These are phyloP conservation scores for Jacana jacana DNA, from an alignment of 2,113 vertebrate species.

Conservation along the genomic window DNA sequence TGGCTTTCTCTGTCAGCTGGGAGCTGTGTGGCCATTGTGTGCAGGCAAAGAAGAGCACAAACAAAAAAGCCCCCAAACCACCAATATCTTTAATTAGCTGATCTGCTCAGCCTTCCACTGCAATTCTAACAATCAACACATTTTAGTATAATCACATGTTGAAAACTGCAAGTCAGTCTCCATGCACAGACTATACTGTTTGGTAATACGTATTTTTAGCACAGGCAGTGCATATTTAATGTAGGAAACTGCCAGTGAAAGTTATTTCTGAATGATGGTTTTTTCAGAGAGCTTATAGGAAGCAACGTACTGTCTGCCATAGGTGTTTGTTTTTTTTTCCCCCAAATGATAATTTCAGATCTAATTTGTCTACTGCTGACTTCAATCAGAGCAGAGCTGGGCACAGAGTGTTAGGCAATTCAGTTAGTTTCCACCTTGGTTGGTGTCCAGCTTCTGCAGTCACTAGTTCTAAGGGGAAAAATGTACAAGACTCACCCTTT, in stretches of 20 bases:
- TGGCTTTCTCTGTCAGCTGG: not conserved
- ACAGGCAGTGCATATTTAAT: not conserved
- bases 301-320: not conserved
- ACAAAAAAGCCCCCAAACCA: not conserved
- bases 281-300: not conserved
- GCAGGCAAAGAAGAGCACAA: not conserved
- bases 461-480: not conserved
- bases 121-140: not conserved
- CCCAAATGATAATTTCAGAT: not conserved
- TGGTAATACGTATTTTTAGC: not conserved
- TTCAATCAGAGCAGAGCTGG: not conserved
- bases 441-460: not conserved
- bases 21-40: not conserved
- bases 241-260: not conserved
- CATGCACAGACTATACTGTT: not conserved
- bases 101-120: not conserved
- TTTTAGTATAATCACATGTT: not conserved
- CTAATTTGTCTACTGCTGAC: not conserved
- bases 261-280: not conserved
- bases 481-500: not conserved
- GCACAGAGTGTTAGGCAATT: not conserved
- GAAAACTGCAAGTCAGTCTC: not conserved
- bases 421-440: not conserved
- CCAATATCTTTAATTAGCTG: not conserved
- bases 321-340: not conserved